Evolutionary conservation across 2,888 invertebrate species (phyloP), one percentile per base, ranked within the genome.

Genomic region (Standfussiana lucernea): DNA sequence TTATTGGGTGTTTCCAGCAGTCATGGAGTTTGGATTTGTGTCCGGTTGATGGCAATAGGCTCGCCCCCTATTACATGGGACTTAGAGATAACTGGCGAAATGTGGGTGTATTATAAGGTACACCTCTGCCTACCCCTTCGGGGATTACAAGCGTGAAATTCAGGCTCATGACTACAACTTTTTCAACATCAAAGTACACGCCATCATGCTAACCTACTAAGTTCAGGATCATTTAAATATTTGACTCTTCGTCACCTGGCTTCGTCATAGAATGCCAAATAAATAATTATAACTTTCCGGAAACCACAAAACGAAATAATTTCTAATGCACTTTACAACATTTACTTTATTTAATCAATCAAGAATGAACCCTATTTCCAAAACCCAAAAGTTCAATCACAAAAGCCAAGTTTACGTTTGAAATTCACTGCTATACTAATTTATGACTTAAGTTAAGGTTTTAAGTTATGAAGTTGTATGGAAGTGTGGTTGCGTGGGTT

Each of bases 281-380:
- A n/a, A n/a, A n/a, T n/a, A 75, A 66, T 75, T 47, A 50, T 40
- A 71, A 65, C 13, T 62, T 61, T 11, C 65, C 73, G 76, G 80
- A 83, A 84, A 80, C 80, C 76, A 56, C 80, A 69, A 67, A 70
- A 64, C 35, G 21, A 73, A 73, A 82, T 72, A 65, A 75, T 77
- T 53, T 75, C 56, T 32, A 37, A 68, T 83, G 73, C 72, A 83
- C 67, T 66, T 8, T 37, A 67, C 15, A 67, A 6, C 28, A 62
- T 11, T 53, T 28, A 61, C 3, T 13, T 45, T 21, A 10, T 13
- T 45, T 21, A 10, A 45, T 18, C 61, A 80, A 77, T 37, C 35
- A 75, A 85, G 64, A 75, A 24, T 13, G 1, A 5, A 72, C 71
- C 37, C 66, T 77, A 85, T 64, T 40, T 1, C 1, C 11, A 32